phyloP scores from a whole-genome alignment of 1,140 invertebrate species.

The Drosophila sucinea region DNA sequence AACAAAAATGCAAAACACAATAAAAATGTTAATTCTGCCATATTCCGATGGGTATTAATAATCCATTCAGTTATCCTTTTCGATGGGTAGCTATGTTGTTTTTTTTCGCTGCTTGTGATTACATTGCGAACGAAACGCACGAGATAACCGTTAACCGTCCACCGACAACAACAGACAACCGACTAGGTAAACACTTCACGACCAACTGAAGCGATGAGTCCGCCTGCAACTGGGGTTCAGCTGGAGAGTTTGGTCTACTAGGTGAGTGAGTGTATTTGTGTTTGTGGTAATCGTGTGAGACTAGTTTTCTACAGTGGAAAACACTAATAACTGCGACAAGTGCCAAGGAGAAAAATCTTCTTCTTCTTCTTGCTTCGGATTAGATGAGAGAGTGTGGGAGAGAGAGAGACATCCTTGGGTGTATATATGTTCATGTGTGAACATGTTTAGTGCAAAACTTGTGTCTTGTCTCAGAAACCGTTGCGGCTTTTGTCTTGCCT shows the following conservation, averaged over 20 bases:
- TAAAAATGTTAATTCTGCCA: constrained; percentile 18
- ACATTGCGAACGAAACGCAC: constrained; percentile 48
- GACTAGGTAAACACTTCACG: constrained; percentile 69
- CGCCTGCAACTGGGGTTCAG: constrained; percentile 34
- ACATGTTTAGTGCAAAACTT: not conserved
- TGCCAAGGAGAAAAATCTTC: constrained; percentile 33
- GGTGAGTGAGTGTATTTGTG: constrained; percentile 8
- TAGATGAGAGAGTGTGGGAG: constrained; percentile 16
- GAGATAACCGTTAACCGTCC: constrained; percentile 39
- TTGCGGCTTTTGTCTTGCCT: constrained; percentile 24
- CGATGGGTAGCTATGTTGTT: not conserved
- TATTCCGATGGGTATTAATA: not conserved
- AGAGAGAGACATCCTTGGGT: constrained; percentile 37
- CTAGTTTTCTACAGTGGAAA: constrained; percentile 46
- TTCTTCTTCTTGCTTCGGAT: not conserved
- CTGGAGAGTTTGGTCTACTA: constrained; percentile 3
- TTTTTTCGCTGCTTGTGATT: not conserved
- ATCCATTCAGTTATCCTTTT: constrained; percentile 13
- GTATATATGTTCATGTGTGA: not conserved
- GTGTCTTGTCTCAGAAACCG: constrained; percentile 34
- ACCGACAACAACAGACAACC: constrained; percentile 69
- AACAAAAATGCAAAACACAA: constrained; percentile 11
- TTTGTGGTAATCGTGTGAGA: constrained; percentile 23
- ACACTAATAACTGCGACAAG: constrained; percentile 49
- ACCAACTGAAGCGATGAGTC: constrained; percentile 66